Conservation (phyloP, 2,888 invertebrate species). For the Clistopyga incitator region DNA sequence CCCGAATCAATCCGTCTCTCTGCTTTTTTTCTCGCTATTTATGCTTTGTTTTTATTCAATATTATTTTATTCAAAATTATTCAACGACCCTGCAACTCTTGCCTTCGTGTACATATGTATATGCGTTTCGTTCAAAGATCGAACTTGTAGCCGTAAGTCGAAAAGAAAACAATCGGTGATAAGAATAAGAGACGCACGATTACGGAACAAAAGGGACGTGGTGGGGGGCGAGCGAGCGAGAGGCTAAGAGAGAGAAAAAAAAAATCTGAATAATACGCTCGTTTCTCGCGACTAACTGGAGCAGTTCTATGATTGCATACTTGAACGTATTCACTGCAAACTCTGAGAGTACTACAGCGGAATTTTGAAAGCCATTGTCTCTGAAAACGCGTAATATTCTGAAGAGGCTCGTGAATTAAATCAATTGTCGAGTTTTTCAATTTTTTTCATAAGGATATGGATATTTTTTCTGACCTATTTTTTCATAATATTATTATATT, state of each 20-base stretch:
- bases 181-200: constrained; percentile 45
- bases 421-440: constrained; percentile 26
- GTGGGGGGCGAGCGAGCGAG: constrained; percentile 28
- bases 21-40: background rate
- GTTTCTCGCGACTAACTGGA: constrained; percentile 55
- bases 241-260: constrained; percentile 12
- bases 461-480: constrained; percentile 12
- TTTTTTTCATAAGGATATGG: constrained; percentile 13
- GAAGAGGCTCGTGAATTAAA: constrained; percentile 41
- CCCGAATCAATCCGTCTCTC: background rate
- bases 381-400: constrained; percentile 28
- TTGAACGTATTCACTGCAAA: constrained; percentile 41
- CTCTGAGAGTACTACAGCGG: constrained; percentile 21
- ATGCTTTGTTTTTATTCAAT: background rate
- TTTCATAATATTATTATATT: background rate
- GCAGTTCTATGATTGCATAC: constrained; percentile 53
- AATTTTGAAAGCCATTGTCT: constrained; percentile 67
- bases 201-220: constrained; percentile 27
- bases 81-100: background rate
- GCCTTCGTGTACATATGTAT: constrained; percentile 9
- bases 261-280: constrained; percentile 46
- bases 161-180: constrained; percentile 63
- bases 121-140: constrained; percentile 57
- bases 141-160: constrained; percentile 48
- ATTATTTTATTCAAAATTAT: background rate